Percentiles rank a stretch among this genome's conserved stretches.
These are phyloP conservation scores for Malurus elegans DNA, from an alignment of 2,113 vertebrate genomes.

Conservation along the genomic window DNA sequence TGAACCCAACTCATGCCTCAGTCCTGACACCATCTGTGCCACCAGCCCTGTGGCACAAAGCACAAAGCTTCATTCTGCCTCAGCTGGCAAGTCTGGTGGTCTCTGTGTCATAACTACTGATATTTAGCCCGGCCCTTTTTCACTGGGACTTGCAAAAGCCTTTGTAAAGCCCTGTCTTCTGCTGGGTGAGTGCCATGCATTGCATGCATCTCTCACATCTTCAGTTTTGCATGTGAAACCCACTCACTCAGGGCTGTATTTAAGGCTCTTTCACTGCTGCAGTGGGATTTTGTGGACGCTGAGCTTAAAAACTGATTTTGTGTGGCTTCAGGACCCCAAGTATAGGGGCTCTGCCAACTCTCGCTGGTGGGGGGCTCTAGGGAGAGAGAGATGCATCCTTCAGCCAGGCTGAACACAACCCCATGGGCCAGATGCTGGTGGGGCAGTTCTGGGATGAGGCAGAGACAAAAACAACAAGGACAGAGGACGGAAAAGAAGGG, in stretches of 20 bases:
- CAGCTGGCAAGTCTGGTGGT: background rate
- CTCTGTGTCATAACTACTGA: background rate
- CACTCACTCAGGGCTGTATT: background rate
- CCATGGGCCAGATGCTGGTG: background rate
- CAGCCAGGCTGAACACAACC: background rate
- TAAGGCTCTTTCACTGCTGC: background rate
- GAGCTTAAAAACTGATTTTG: background rate
- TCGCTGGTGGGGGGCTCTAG: background rate
- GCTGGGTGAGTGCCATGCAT: rapidly evolving
- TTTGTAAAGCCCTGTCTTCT: background rate
- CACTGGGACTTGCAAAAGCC: background rate
- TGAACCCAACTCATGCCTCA: background rate
- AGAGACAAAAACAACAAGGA: background rate
- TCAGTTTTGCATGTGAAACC: background rate
- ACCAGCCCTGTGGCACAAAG: background rate
- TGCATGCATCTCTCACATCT: background rate
- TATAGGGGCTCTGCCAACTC: background rate
- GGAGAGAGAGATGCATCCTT: background rate
- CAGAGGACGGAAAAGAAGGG: background rate
- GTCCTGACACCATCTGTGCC: background rate
- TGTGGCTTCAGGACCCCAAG: background rate
- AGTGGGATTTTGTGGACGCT: background rate
- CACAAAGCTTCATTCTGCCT: background rate
- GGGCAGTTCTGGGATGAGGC: background rate
- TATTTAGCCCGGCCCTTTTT: background rate